phyloP scores from a whole-genome alignment of 2,888 invertebrate species.

The Ochropleura leucogaster region DNA sequence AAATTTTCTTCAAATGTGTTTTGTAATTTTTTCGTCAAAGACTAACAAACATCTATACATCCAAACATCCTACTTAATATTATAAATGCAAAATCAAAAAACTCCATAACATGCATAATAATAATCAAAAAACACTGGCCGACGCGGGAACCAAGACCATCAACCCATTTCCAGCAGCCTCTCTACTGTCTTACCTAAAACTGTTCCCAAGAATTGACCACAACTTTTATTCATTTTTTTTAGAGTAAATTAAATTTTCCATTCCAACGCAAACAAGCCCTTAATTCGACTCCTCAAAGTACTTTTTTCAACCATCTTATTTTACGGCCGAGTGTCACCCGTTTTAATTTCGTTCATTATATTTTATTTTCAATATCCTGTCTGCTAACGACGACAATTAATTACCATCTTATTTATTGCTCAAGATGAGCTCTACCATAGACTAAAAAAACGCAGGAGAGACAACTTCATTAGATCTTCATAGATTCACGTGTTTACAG shows the following conservation, averaged over 20 bases:
- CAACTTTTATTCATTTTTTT: not conserved
- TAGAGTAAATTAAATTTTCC: constrained; percentile 4
- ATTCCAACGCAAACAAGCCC: constrained; percentile 15
- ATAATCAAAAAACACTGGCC: no score
- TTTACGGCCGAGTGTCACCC: constrained; percentile 41
- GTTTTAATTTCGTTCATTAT: constrained; percentile 51
- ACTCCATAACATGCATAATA: no score
- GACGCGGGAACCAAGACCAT: no score
- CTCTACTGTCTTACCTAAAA: not conserved
- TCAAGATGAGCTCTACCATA: constrained; percentile 39
- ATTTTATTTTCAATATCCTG: constrained; percentile 61
- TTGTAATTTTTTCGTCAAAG: no score
- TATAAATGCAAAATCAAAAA: no score
- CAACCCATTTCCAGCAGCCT: no score
- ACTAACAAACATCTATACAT: no score
- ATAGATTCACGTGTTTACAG: no score
- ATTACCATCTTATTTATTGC: constrained; percentile 65
- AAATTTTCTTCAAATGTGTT: no score
- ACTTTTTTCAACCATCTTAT: constrained; percentile 39
- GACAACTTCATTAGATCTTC: not conserved
- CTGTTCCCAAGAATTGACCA: not conserved
- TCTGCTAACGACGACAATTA: constrained; percentile 62
- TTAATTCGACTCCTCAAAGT: constrained; percentile 22
- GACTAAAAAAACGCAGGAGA: constrained; percentile 7
- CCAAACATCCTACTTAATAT: no score